phyloP scores from a whole-genome alignment of 2,888 invertebrate genomes.

The Litoditis marina region DNA sequence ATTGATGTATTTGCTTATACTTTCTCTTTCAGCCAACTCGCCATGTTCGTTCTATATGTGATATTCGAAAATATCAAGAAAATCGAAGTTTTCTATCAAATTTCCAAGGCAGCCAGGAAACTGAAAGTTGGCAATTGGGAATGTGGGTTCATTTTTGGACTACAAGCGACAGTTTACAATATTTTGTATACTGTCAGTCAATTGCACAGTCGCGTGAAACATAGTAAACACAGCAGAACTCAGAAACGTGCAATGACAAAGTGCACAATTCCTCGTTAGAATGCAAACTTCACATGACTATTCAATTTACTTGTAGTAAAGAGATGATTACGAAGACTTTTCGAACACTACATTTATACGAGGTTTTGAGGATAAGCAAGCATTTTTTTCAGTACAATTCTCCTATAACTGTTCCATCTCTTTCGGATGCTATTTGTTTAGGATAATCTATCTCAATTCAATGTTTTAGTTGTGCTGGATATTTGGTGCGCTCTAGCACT shows the following conservation, averaged over 20 bases:
- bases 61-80: neutral
- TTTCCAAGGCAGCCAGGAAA: neutral
- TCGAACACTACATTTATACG: too few species aligned
- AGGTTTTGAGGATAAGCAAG: neutral
- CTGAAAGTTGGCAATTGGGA: conserved; percentile 8
- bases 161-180: too few species aligned
- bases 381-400: neutral
- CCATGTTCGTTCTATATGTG: conserved; percentile 23
- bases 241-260: too few species aligned
- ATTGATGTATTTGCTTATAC: too few species aligned
- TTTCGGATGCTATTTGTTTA: neutral
- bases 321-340: too few species aligned
- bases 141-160: neutral
- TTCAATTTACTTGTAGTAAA: too few species aligned
- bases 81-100: neutral
- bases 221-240: too few species aligned
- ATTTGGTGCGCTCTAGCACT: neutral
- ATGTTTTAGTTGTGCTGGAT: neutral
- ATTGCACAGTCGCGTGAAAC: too few species aligned
- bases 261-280: too few species aligned
- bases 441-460: too few species aligned
- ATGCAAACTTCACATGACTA: too few species aligned
- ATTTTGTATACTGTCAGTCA: too few species aligned
- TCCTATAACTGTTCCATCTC: neutral
- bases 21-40: conserved; percentile 22